Evolutionary conservation across 2,888 invertebrate genomes (phyloP).

Genomic region (Eupeodes luniger): DNA sequence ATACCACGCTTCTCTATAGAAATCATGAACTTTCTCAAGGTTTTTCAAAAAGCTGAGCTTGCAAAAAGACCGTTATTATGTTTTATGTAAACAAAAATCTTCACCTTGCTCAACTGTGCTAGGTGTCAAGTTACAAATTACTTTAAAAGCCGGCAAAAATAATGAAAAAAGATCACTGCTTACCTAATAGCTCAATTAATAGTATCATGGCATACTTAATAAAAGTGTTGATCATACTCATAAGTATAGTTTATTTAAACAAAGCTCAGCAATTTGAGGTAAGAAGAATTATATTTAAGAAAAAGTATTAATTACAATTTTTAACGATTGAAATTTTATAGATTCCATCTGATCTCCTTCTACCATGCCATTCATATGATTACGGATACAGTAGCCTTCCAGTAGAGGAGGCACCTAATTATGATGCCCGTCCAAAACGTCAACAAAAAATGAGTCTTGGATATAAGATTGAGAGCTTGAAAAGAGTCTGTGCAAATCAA

Average conservation of each 20-base stretch:
- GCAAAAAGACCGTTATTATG: conserved; percentile 5
- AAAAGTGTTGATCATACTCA: conserved; percentile 3
- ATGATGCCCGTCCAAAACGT: conserved; percentile 53
- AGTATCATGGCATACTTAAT: conserved; percentile 41
- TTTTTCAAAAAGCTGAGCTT: conserved; percentile 24
- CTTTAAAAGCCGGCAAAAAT: conserved; percentile 47
- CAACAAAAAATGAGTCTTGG: conserved; percentile 49
- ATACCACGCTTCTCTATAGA: not conserved
- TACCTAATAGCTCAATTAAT: not conserved
- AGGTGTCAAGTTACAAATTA: conserved; percentile 15
- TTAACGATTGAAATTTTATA: not conserved
- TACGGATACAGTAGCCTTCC: not conserved
- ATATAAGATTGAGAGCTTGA: conserved; percentile 31
- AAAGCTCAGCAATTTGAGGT: conserved; percentile 59
- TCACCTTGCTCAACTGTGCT: conserved; percentile 12
- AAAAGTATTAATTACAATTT: not conserved
- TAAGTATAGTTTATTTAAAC: conserved; percentile 14
- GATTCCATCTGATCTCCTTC: conserved; percentile 57
- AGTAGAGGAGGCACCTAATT: not conserved
- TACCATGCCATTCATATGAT: conserved; percentile 29
- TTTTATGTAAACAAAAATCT: not conserved
- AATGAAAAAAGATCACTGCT: conserved; percentile 8
- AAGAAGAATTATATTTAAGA: not conserved
- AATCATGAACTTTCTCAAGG: conserved; percentile 22
- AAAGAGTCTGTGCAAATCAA: conserved; percentile 44